Percentiles rank a stretch among this genome's conserved stretches.
Conservation (phyloP, 2,888 invertebrate genomes). For the Phyllotreta striolata region DNA sequence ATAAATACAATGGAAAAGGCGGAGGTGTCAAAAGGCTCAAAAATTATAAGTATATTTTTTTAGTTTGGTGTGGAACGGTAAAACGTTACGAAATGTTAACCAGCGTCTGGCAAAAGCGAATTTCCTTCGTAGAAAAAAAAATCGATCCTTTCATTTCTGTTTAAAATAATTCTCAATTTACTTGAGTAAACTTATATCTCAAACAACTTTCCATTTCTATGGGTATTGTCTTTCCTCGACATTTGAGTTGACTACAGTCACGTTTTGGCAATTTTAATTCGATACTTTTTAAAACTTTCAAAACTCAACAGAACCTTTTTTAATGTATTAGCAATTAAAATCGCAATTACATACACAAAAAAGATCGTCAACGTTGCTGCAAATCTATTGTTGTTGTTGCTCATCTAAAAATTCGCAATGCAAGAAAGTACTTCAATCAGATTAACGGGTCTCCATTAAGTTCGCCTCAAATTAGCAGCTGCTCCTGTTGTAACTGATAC, state of each 20-base stretch:
- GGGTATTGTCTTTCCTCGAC: constrained; percentile 14
- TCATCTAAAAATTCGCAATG: too few species aligned
- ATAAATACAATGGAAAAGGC: constrained; percentile 15
- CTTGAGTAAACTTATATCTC: neutral
- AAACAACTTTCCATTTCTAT: constrained; percentile 18
- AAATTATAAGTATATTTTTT: neutral
- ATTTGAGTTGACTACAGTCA: too few species aligned
- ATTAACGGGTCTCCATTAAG: too few species aligned
- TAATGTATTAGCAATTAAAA: too few species aligned
- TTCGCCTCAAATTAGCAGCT: constrained; percentile 1
- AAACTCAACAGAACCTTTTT: too few species aligned
- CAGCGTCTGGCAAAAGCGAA: neutral
- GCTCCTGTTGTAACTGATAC: constrained; percentile 3
- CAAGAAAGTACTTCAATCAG: too few species aligned
- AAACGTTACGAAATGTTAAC: constrained; percentile 9
- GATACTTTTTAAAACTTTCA: too few species aligned
- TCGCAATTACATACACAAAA: too few species aligned
- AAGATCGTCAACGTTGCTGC: too few species aligned
- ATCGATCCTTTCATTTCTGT: neutral
- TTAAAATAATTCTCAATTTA: too few species aligned
- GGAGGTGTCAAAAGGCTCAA: constrained; percentile 18
- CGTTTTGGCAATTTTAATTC: too few species aligned
- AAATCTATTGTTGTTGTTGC: too few species aligned
- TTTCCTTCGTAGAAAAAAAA: neutral
- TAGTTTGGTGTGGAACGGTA: constrained; percentile 6